Percentiles rank a stretch among this genome's conserved stretches.
These are phyloP conservation scores for Dexiosoma caninum DNA, from an alignment of 2,888 invertebrate species.

Conservation along the genomic window DNA sequence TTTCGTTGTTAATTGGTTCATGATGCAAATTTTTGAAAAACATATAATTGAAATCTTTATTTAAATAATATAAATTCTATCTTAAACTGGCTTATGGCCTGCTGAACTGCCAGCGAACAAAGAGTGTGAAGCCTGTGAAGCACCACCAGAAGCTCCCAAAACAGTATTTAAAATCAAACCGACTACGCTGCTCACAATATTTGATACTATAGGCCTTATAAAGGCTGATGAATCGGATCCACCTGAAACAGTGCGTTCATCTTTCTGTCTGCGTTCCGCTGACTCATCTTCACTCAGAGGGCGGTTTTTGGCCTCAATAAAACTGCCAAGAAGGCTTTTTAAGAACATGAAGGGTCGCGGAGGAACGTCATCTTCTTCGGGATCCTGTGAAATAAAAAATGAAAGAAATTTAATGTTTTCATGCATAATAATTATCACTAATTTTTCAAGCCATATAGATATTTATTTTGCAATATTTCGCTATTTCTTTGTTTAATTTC, in stretches of 20 bases:
- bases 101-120: slow-evolving; percentile 66
- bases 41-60: too few relatives aligned
- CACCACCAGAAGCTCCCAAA: slow-evolving; percentile 75
- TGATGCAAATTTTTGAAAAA: neutral
- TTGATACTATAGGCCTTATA: slow-evolving; percentile 74
- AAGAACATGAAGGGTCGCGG: slow-evolving; percentile 74
- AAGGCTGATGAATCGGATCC: slow-evolving; percentile 75
- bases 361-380: slow-evolving; percentile 75
- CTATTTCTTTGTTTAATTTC: too few relatives aligned
- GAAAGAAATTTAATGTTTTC: neutral
- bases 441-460: too few relatives aligned
- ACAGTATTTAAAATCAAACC: slow-evolving; percentile 74
- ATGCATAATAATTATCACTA: too few relatives aligned
- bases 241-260: slow-evolving; percentile 35
- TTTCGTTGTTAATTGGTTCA: neutral
- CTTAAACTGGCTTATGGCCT: slow-evolving; percentile 38
- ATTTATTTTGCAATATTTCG: too few relatives aligned
- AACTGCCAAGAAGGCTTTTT: slow-evolving; percentile 72
- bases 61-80: slow-evolving; percentile 2
- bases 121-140: slow-evolving; percentile 72
- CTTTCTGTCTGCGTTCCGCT: slow-evolving; percentile 65
- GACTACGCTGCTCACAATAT: slow-evolving; percentile 74
- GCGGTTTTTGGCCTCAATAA: slow-evolving; percentile 73
- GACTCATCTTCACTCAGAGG: slow-evolving; percentile 65
- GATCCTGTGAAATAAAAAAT: slow-evolving; percentile 71